A percentile compares a stretch with the other conserved stretches of the same genome.
These are phyloP conservation scores for Crocodylus rhombifer DNA, from an alignment of 2,797 vertebrate genomes.

Conservation along the genomic window DNA sequence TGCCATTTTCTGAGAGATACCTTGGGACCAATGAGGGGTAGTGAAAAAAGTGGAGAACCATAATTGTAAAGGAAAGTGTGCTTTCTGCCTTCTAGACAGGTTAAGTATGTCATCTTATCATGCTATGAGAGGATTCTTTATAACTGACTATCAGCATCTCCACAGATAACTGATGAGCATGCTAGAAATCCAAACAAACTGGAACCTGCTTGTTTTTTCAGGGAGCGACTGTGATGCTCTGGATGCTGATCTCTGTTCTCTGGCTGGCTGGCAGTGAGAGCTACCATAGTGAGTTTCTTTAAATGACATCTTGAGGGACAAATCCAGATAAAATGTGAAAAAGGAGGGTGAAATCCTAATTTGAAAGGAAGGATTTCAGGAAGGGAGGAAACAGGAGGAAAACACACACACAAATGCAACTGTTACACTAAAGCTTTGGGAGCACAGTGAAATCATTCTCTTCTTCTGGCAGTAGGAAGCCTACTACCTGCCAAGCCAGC, in stretches of 20 bases:
- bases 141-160: neutral
- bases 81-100: neutral
- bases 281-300: conserved; percentile 55
- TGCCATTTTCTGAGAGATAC: no score
- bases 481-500: neutral
- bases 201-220: conserved; percentile 47
- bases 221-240: conserved; percentile 9
- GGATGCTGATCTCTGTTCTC: conserved; percentile 44
- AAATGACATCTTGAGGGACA: neutral
- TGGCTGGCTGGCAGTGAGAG: conserved; percentile 14
- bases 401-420: no score
- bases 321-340: neutral
- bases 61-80: no score
- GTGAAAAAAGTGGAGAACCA: no score
- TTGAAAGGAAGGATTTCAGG: neutral
- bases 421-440: neutral
- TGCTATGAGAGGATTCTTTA: neutral
- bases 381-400: neutral
- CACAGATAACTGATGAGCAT: accelerated
- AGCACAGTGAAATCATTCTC: neutral
- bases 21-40: no score
- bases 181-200: accelerated
- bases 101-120: accelerated
- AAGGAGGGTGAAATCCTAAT: neutral
- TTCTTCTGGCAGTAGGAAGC: neutral